phyloP scores from a whole-genome alignment of 2,888 invertebrate genomes.

The Phytoseiulus persimilis region DNA sequence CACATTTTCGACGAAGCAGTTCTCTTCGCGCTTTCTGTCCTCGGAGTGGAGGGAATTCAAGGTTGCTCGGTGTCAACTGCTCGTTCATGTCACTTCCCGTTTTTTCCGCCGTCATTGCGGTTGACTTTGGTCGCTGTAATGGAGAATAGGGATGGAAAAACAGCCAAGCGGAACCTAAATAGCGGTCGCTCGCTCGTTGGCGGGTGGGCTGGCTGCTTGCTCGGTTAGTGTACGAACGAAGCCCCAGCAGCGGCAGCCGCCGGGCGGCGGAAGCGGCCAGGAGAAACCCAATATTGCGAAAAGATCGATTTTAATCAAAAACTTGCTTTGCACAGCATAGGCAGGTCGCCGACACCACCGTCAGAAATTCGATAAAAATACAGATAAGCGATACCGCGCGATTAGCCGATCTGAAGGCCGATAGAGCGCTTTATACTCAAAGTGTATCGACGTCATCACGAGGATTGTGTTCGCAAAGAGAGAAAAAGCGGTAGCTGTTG shows the following conservation, averaged over 20 bases:
- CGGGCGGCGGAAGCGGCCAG: not conserved
- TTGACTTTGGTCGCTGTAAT: not conserved
- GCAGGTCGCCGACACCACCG: not conserved
- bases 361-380: conserved; percentile 5
- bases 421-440: not conserved
- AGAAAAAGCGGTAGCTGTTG: not conserved
- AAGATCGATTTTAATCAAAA: not conserved
- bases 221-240: not conserved
- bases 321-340: not conserved
- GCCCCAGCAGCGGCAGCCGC: not conserved
- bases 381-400: conserved; percentile 5
- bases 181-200: not conserved
- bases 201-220: not conserved
- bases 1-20: no score
- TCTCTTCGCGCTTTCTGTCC: no score
- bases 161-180: not conserved
- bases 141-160: not conserved
- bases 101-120: not conserved
- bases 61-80: not conserved
- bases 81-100: not conserved
- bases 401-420: not conserved
- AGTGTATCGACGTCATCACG: not conserved
- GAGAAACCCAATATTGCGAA: conserved; percentile 5
- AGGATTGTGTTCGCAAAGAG: not conserved
- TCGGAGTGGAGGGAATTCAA: not conserved